Evolutionary conservation across 2,113 vertebrate species (phyloP).

Genomic region (Pomatostomus ruficeps): DNA sequence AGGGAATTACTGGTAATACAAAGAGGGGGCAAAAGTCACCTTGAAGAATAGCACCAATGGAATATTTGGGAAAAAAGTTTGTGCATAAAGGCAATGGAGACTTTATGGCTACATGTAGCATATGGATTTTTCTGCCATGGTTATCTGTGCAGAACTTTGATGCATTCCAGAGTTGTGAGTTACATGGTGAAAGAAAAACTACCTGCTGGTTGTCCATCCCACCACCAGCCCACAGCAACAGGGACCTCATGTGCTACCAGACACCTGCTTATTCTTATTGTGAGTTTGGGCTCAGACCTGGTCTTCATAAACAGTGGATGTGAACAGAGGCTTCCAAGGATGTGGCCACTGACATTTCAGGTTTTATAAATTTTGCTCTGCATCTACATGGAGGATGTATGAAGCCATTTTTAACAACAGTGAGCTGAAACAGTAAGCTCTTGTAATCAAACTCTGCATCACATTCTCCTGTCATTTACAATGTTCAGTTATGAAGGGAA

Average conservation of each 20-base stretch:
- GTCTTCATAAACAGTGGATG: neutral
- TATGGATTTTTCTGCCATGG: neutral
- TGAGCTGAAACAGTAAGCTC: neutral
- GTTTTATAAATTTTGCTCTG: neutral
- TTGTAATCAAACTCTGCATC: neutral
- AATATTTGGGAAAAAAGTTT: neutral
- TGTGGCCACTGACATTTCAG: neutral
- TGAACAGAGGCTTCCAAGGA: neutral
- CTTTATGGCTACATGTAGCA: fast-evolving
- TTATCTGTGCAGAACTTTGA: fast-evolving
- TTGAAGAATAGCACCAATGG: neutral
- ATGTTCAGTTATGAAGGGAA: neutral
- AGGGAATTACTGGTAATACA: neutral
- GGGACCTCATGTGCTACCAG: neutral
- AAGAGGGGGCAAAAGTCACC: neutral
- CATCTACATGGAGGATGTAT: neutral
- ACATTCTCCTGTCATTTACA: neutral
- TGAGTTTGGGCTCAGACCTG: neutral
- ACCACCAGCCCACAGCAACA: neutral
- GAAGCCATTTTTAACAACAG: neutral
- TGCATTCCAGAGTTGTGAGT: neutral
- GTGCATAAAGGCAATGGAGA: neutral
- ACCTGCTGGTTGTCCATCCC: neutral
- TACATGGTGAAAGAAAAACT: neutral
- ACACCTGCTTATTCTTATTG: neutral